These are phyloP conservation scores for Streblospio benedicti DNA, from an alignment of 1,140 invertebrate species.

Conservation along the genomic window DNA sequence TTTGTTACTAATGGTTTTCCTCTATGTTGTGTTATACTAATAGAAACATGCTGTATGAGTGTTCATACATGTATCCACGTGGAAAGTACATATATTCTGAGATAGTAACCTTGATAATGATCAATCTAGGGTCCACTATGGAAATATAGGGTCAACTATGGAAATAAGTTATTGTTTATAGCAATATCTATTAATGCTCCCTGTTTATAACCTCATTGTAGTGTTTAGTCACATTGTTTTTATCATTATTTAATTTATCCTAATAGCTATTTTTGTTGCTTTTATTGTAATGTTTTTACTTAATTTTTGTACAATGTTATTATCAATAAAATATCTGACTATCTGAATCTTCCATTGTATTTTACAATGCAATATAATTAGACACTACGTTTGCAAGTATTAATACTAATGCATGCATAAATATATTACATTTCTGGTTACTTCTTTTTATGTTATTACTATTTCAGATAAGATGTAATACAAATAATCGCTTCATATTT, in stretches of 20 bases:
- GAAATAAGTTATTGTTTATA: no score
- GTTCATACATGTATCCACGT: not conserved
- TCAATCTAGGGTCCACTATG: not conserved
- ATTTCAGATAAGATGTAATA: not conserved
- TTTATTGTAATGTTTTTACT: no score
- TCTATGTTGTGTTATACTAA: not conserved
- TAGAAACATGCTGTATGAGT: not conserved
- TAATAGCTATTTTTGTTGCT: no score
- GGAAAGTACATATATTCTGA: not conserved
- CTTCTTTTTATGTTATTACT: conserved; percentile 7
- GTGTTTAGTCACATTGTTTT: no score
- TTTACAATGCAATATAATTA: not conserved
- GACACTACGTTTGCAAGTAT: not conserved
- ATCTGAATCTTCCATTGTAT: not conserved
- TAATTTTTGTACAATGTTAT: no score
- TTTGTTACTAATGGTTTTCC: not conserved
- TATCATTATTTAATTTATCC: no score
- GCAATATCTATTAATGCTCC: no score
- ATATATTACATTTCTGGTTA: conserved; percentile 2
- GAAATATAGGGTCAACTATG: no score
- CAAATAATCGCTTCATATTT: conserved; percentile 21
- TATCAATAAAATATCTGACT: no score
- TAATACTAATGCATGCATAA: not conserved
- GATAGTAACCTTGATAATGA: not conserved
- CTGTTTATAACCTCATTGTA: no score